Percentiles rank a stretch among this genome's conserved stretches.
Evolutionary conservation across 2,113 vertebrate species (phyloP).

Genomic region (Dasyprocta punctata): DNA sequence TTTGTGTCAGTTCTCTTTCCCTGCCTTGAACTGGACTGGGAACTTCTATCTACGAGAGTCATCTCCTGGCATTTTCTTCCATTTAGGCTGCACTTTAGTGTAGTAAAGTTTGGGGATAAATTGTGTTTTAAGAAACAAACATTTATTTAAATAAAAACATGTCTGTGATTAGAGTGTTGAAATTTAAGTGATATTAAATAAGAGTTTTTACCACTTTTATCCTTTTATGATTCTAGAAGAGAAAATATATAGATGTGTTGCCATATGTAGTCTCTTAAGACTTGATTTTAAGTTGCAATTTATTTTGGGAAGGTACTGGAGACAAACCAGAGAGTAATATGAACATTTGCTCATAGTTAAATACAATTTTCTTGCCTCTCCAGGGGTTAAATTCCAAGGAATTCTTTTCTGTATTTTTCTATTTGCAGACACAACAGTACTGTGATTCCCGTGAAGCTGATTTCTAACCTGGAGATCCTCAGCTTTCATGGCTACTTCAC

Average conservation of each 20-base stretch:
- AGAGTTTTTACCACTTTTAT: slow-evolving; percentile 8
- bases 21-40: background rate
- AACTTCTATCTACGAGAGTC: background rate
- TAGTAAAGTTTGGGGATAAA: background rate
- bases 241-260: slow-evolving; percentile 20
- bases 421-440: background rate
- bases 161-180: background rate
- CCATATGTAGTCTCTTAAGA: slow-evolving; percentile 18
- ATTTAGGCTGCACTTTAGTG: slow-evolving; percentile 8
- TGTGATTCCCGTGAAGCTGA: slow-evolving; percentile 4
- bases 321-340: slow-evolving; percentile 54
- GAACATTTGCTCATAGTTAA: slow-evolving; percentile 70
- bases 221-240: slow-evolving; percentile 13
- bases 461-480: background rate
- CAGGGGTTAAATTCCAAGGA: slow-evolving; percentile 52
- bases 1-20: background rate
- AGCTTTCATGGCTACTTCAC: rapidly evolving
- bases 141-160: slow-evolving; percentile 43
- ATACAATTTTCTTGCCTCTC: slow-evolving; percentile 45
- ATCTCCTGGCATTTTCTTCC: background rate
- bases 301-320: slow-evolving; percentile 28
- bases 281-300: slow-evolving; percentile 43
- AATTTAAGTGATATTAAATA: slow-evolving; percentile 1
- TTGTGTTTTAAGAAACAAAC: slow-evolving; percentile 50
- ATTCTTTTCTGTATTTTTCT: slow-evolving; percentile 46